A percentile compares a stretch with the other conserved stretches of the same genome.
phyloP scores from a whole-genome alignment of 2,797 vertebrate species.

The Enoplosus armatus region DNA sequence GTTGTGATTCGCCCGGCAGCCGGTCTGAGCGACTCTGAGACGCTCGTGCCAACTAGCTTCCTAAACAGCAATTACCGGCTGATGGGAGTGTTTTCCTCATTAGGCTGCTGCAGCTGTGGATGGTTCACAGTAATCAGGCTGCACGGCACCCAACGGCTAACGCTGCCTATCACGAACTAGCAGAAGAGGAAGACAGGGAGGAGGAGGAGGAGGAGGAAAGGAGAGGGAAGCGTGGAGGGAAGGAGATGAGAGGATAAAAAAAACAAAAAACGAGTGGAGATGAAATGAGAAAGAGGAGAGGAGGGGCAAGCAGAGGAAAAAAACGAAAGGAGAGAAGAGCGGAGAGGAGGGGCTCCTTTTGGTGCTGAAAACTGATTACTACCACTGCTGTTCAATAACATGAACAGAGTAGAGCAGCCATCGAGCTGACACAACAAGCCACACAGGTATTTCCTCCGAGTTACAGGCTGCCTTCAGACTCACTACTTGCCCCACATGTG shows the following conservation, averaged over 20 bases:
- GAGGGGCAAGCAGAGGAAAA: neutral
- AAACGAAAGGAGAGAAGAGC: constrained; percentile 10
- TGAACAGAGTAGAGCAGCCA: constrained; percentile 33
- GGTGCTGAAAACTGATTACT: constrained; percentile 54
- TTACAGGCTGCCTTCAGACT: constrained; percentile 36
- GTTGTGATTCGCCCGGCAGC: constrained; percentile 65
- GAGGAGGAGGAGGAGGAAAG: constrained; percentile 23
- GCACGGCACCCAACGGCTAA: constrained; percentile 70
- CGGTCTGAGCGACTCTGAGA: constrained; percentile 53
- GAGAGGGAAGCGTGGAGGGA: constrained; percentile 27
- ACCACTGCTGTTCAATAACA: constrained; percentile 47
- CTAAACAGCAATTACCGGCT: constrained; percentile 82
- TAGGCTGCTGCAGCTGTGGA: constrained; percentile 81
- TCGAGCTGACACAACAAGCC: constrained; percentile 49
- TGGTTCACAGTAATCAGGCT: constrained; percentile 78
- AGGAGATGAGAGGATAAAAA: constrained; percentile 33
- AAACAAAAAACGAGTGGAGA: constrained; percentile 9
- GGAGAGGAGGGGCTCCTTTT: constrained; percentile 12
- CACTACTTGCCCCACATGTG: constrained; percentile 13
- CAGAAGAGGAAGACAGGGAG: constrained; percentile 49
- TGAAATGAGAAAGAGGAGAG: constrained; percentile 38
- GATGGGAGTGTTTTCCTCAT: constrained; percentile 83
- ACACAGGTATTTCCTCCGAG: constrained; percentile 48
- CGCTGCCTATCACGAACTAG: constrained; percentile 64
- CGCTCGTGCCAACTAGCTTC: constrained; percentile 74